Percentiles rank a stretch among this genome's conserved stretches.
Conservation (phyloP, 2,113 vertebrate species). For the Myiozetetes cayanensis region DNA sequence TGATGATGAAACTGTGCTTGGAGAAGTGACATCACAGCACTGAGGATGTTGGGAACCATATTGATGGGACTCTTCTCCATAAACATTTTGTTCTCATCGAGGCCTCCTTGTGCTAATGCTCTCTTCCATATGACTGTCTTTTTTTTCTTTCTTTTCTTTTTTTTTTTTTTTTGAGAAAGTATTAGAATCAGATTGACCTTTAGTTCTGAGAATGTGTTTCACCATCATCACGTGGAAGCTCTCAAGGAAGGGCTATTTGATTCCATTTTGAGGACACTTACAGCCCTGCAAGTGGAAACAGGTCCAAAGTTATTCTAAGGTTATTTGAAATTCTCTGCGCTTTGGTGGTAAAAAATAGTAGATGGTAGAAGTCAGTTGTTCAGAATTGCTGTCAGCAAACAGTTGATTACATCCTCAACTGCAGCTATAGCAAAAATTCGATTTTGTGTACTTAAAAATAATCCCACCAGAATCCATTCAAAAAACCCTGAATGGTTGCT, state of each 20-base stretch:
- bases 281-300: not conserved
- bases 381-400: not conserved
- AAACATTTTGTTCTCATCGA: not conserved
- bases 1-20: not conserved
- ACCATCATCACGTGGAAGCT: not conserved
- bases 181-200: not conserved
- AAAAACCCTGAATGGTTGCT: not conserved
- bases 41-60: not conserved
- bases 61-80: not conserved
- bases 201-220: not conserved
- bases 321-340: not conserved
- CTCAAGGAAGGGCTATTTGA: not conserved
- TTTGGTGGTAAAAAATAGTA: not conserved
- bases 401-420: not conserved
- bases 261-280: not conserved
- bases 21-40: not conserved
- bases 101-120: not conserved
- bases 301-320: not conserved
- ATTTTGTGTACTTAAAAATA: not conserved
- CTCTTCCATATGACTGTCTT: not conserved
- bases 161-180: not conserved
- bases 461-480: not conserved
- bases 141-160: not conserved
- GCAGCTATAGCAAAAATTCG: not conserved
- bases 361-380: not conserved